These are phyloP conservation scores for Papilio helenus DNA, from an alignment of 1,140 invertebrate genomes.

Conservation along the genomic window DNA sequence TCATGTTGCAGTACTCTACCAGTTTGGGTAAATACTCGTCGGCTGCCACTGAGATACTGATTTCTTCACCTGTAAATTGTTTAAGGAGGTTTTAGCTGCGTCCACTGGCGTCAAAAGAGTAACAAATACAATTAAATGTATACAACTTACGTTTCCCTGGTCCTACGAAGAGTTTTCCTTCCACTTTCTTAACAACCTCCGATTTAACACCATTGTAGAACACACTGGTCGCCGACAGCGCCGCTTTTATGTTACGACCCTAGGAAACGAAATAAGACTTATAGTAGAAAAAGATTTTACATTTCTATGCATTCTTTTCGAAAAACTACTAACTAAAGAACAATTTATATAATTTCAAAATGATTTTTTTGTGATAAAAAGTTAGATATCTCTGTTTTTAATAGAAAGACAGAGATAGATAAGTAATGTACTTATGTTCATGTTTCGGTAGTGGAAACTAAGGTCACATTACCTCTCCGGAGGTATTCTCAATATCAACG, in stretches of 20 bases:
- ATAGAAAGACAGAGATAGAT: too few species aligned
- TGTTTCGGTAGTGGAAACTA: neutral
- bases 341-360: too few species aligned
- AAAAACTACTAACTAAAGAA: too few species aligned
- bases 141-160: constrained; percentile 83
- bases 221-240: constrained; percentile 87
- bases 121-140: neutral
- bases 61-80: constrained; percentile 86
- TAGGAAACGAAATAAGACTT: constrained; percentile 46
- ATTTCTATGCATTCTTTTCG: too few species aligned
- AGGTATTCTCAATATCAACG: constrained; percentile 87
- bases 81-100: too few species aligned
- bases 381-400: too few species aligned
- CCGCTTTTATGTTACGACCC: constrained; percentile 84
- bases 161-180: constrained; percentile 85
- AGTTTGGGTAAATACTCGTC: constrained; percentile 88
- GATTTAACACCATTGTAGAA: constrained; percentile 91
- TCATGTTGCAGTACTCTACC: constrained; percentile 90
- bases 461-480: constrained; percentile 72
- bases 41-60: constrained; percentile 84
- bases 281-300: too few species aligned
- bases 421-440: too few species aligned
- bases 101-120: too few species aligned
- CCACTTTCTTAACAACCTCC: constrained; percentile 86
- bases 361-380: too few species aligned